Base-by-base conservation (phyloP, 2,888 invertebrate genomes). In the Parasteatoda lunata region DNA sequence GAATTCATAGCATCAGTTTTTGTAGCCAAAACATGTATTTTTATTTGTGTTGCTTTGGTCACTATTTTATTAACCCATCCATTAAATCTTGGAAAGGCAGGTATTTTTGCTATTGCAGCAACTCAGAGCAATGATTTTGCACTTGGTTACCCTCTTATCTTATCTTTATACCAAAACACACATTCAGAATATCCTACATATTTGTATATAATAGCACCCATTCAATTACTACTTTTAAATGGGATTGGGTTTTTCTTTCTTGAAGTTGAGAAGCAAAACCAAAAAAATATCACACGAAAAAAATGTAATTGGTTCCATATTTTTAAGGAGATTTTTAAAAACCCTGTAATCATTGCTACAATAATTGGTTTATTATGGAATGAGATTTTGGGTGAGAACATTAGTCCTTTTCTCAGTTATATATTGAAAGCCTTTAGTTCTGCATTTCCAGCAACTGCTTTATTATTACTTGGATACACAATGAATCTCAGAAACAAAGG, bases 51-150 rank as follows among this genome's bases (percentile, higher is more conserved):
- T 15, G 94, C 96, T 75, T 91, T 95, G 69, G 93, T 97, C 51
- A 96, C 96, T 4, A 91, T 97, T 88, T 92, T 98, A 69, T 94
- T 97, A 68, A 92, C 92, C 69, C 91, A 96, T 91, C 97, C 97
- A 6, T 91, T 95, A 30, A 95, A 97, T 92, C 94, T 95, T 89
- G 96, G 96, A 4, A 94, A 95, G 91, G 96, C 97, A 70, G 98
- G 97, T 13, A 94, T 98, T 85, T 96, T 96, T 93, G 97, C 96
- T 30, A 98, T 98, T 91, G 98, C 98, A 92, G 96, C 96, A 90
- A 98, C 98, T 0, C 98, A 98, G 92, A 98, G 97, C 91, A 98
- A 98, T 93, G 98, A 98, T 92, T 98, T 98, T 93, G 98, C 98
- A 45, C 94, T 98, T 90, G 98, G 98, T 88, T 97, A 96, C 93